Evolutionary conservation across 2,888 invertebrate genomes (phyloP).

Genomic region (Andrena trimmerana): DNA sequence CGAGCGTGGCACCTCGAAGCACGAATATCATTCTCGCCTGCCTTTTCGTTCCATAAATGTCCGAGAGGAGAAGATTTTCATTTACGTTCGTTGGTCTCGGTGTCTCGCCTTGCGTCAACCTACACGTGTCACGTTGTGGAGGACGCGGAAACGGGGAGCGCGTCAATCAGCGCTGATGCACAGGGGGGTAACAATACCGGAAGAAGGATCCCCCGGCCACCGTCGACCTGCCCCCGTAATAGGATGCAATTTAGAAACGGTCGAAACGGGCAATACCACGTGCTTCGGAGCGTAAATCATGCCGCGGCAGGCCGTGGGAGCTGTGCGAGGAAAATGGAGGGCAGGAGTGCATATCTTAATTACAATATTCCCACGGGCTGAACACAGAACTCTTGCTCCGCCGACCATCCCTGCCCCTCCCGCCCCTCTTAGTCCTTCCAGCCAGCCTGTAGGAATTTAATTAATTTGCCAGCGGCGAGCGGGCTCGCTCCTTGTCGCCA

Average conservation of each 20-base stretch:
- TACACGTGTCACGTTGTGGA: constrained; percentile 1
- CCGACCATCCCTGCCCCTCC: constrained; percentile 45
- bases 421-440: constrained; percentile 62
- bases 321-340: constrained; percentile 71
- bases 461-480: constrained; percentile 81
- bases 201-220: constrained; percentile 25
- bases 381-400: constrained; percentile 75
- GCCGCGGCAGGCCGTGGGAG: constrained; percentile 44
- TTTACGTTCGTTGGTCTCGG: background rate
- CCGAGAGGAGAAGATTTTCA: background rate
- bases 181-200: constrained; percentile 1
- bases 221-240: constrained; percentile 60
- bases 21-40: background rate
- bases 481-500: constrained; percentile 77
- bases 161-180: constrained; percentile 24
- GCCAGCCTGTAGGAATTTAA: constrained; percentile 80
- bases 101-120: background rate
- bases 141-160: background rate
- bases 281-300: constrained; percentile 77
- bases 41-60: background rate
- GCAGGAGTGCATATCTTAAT: constrained; percentile 82
- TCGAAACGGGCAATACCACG: constrained; percentile 75
- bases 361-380: constrained; percentile 82
- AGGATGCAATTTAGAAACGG: constrained; percentile 76
- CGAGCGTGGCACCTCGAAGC: no score